Conservation (phyloP, 2,888 invertebrate species). For the Yponomeuta malinellus region DNA sequence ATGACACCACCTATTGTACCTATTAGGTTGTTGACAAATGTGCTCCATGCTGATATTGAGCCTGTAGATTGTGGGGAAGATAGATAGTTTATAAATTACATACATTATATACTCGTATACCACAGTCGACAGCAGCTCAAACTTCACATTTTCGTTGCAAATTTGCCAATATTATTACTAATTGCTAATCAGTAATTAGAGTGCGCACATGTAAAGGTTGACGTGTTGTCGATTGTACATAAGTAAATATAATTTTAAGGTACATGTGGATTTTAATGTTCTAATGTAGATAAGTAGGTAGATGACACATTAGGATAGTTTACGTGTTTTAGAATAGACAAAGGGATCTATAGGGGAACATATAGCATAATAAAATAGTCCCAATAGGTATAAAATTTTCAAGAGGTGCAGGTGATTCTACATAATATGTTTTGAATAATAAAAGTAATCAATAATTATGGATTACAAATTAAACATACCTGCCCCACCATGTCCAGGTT, state of each 20-base stretch:
- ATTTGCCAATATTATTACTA: not conserved
- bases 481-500: not conserved
- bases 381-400: no score
- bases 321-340: no score
- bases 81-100: slow-evolving; percentile 12
- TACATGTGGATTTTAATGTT: not conserved
- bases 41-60: slow-evolving; percentile 53
- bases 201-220: not conserved
- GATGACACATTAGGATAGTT: no score
- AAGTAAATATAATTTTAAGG: not conserved
- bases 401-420: no score
- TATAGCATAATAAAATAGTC: no score
- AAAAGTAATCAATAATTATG: no score
- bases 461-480: not conserved
- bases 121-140: not conserved
- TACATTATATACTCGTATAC: slow-evolving; percentile 1
- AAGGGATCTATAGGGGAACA: no score
- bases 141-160: not conserved
- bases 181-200: not conserved
- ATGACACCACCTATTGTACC: slow-evolving; percentile 55
- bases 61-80: slow-evolving; percentile 15
- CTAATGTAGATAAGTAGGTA: not conserved
- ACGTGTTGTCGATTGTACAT: not conserved
- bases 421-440: no score
- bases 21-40: slow-evolving; percentile 53